Evolutionary conservation across 2,797 vertebrate species (phyloP), one percentile per base, ranked within the genome.

Genomic region (Cephalopachus bancanus): DNA sequence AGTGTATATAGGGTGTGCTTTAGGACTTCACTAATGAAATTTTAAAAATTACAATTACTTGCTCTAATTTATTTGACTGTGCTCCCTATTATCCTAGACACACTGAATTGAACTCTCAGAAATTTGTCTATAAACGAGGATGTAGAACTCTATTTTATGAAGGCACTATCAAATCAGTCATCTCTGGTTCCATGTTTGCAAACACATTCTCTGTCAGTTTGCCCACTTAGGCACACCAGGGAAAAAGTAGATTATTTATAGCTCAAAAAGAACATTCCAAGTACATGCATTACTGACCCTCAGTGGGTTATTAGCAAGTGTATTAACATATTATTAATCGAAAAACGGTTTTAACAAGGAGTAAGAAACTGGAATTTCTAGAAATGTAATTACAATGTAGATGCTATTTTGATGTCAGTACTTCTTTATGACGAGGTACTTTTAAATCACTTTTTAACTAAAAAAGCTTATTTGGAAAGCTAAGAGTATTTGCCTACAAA

Each of bases 381-480:
- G 11, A 83, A 84, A 37, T 75, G 59, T 65, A 89, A 95, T 79
- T 62, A 91, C 14, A 79, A 24, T 11, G 10, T 51, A 5, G 95
- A 93, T 91, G 7, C 7, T 87, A 55, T 65, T 88, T 87, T 69
- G 20, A 84, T 79, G 14, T 5, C 53, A 20, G 37, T 5, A 91
- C 79, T 96, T 89, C 17, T 57, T 96, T 67, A 74, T 53, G 51
- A 79, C 15, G 81, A 95, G 67, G 79, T 59, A 55, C 59, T 90
- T 33, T 83, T 69, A 81, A 86, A 91, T 83, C 6, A n/a, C 55
- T 51, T 94, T 94, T 96, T 72, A n/a, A 79, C 8, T 92, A 71
- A 53, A 28, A 62, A 87, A 51, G 0, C 1, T 67, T 76, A 33
- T 87, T 83, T 96, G 10, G 30, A 95, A 86, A 89, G 12, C 14